These are phyloP conservation scores for Rhabdornis inornatus DNA, from an alignment of 2,113 vertebrate genomes.

Conservation along the genomic window DNA sequence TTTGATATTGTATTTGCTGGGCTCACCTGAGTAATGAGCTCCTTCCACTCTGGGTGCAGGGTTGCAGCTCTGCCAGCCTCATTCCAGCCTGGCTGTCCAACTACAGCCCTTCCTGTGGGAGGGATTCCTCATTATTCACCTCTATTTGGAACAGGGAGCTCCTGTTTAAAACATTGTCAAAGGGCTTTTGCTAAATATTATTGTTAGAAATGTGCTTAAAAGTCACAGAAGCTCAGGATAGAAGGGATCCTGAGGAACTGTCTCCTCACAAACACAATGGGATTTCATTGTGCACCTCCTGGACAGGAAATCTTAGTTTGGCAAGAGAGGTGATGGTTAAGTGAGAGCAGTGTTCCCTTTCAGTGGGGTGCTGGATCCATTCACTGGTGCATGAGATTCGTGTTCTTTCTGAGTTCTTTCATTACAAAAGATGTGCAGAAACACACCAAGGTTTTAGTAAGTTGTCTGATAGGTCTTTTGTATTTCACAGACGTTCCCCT, in stretches of 20 bases:
- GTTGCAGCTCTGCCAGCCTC: background rate
- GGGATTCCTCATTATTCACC: background rate
- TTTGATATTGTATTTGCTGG: background rate
- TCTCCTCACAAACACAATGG: background rate
- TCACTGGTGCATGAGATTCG: background rate
- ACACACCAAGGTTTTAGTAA: background rate
- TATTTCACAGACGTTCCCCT: background rate
- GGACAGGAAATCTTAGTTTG: slow-evolving; percentile 10
- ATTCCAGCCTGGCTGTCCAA: background rate
- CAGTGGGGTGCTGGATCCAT: background rate
- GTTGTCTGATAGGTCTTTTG: background rate
- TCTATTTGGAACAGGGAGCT: background rate
- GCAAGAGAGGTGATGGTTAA: background rate
- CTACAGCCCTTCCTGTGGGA: background rate
- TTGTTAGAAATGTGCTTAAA: background rate
- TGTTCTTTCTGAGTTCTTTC: background rate
- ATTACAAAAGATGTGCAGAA: background rate
- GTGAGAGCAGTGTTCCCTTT: background rate
- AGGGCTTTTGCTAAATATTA: background rate
- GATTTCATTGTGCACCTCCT: background rate
- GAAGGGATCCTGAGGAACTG: background rate
- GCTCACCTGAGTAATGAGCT: background rate
- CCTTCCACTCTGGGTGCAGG: background rate
- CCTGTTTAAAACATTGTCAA: background rate
- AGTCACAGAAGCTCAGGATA: background rate